Base-by-base conservation (phyloP, 1,140 invertebrate genomes). In the Heliconius nattereri region DNA sequence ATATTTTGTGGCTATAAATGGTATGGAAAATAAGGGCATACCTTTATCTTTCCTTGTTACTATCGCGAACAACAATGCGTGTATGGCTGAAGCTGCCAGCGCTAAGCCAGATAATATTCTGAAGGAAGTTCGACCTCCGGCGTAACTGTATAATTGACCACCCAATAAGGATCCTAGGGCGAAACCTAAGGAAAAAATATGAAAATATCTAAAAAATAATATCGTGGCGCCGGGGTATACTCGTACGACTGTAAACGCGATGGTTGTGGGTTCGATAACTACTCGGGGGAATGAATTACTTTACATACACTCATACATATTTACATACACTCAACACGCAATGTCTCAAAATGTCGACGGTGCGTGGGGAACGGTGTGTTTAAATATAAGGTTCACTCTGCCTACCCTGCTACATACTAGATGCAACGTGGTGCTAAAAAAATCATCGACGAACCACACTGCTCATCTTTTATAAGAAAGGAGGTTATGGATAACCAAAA, bases 91-190 rank as follows among this genome's bases (percentile, higher is more conserved):
- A 0, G 86, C 89, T 0, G 85, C 3, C 0, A 82, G 32, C 0
- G 89, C 91, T 0, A 78, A n/a, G 0, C 16, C 83, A 0, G 88
- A 85, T 7, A 92, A 40, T 23, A 85, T 71, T 0, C 86, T 76
- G 85, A 92, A 92, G 19, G 89, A 77, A 2, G 83, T 75, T 1
- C 90, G 75, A 0, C 89, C 91, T 0, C 91, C 91, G 9, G 81
- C 52, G 32, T 81, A 66, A 7, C 81, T 81, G 86, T 91, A 92
- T 32, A 92, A 73, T 77, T 87, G 86, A 3, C 91, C 91, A 1
- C 91, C 91, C 29, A 92, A 60, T 19, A 92, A 84, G 23, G 91
- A 92, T 0, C 91, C 91, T 11, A 92, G 78, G 2, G 91, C 89
- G 80, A 92, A 92, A 32, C 91, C 91, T 92, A 81, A 11, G 6